Evolutionary conservation across 2,888 invertebrate species (phyloP).

Genomic region (Ommatoiulus sabulosus): DNA sequence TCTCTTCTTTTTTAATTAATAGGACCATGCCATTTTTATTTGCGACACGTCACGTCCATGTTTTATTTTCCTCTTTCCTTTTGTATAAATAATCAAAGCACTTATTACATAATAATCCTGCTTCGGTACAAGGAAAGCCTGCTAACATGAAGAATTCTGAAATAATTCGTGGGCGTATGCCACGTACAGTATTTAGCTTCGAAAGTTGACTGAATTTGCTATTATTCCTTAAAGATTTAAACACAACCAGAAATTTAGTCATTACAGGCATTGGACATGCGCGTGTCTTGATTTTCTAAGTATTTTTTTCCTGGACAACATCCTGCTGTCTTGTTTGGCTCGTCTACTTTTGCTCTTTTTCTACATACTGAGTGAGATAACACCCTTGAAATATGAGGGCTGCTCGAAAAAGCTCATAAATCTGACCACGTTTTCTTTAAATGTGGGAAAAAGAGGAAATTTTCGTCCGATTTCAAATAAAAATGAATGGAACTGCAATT

Average conservation of each 20-base stretch:
- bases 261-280: constrained; percentile 12
- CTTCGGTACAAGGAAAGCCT: background rate
- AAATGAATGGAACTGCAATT: background rate
- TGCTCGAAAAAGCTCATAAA: constrained; percentile 45
- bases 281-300: constrained; percentile 30
- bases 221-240: background rate
- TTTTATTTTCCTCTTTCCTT: background rate
- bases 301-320: constrained; percentile 40
- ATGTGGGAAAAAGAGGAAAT: constrained; percentile 4
- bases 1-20: background rate
- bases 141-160: background rate
- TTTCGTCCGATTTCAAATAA: background rate
- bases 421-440: constrained; percentile 6
- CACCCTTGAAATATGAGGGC: constrained; percentile 47
- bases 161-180: constrained; percentile 35
- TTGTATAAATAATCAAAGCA: background rate
- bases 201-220: background rate
- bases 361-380: constrained; percentile 52
- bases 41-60: background rate
- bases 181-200: background rate
- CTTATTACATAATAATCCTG: background rate
- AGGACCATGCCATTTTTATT: background rate
- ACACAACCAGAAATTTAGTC: constrained; percentile 21
- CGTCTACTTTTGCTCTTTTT: constrained; percentile 31
- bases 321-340: constrained; percentile 49